A percentile compares a stretch with the other conserved stretches of the same genome.
phyloP scores from a whole-genome alignment of 2,113 vertebrate species.

The Perca flavescens region DNA sequence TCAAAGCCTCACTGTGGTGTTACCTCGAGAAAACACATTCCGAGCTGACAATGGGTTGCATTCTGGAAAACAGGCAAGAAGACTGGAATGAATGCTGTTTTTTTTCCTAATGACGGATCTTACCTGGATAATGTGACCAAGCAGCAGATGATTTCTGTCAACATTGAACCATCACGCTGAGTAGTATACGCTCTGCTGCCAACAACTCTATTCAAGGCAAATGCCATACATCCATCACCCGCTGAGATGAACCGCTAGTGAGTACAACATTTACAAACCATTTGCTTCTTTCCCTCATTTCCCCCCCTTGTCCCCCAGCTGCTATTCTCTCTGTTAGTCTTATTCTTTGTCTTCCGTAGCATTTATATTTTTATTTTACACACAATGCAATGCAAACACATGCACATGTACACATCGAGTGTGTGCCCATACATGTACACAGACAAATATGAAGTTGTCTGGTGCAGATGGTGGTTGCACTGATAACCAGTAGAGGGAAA shows the following conservation, averaged over 20 bases:
- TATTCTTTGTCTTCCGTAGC: neutral
- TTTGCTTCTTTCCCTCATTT: constrained; percentile 18
- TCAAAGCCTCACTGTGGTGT: constrained; percentile 47
- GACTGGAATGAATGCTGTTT: constrained; percentile 15
- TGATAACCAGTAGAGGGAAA: constrained; percentile 82
- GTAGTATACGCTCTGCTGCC: constrained; percentile 30
- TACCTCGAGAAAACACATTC: constrained; percentile 55
- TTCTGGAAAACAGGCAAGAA: constrained; percentile 34
- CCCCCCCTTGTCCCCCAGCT: neutral
- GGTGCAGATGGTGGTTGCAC: constrained; percentile 41
- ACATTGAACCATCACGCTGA: constrained; percentile 49
- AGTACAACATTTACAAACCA: constrained; percentile 57
- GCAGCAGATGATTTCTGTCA: constrained; percentile 61
- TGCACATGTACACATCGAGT: neutral
- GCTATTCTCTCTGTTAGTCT: constrained; percentile 17
- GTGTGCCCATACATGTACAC: neutral
- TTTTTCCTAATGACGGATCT: constrained; percentile 31
- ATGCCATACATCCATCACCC: constrained; percentile 51
- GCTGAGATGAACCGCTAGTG: constrained; percentile 48
- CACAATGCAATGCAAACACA: neutral
- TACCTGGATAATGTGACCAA: constrained; percentile 51
- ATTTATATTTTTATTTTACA: neutral
- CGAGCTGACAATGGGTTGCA: constrained; percentile 36
- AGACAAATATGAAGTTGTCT: constrained; percentile 27
- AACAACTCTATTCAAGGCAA: constrained; percentile 54